Base-by-base conservation (phyloP, 2,797 vertebrate species). In the Hozukius guyotensis region DNA sequence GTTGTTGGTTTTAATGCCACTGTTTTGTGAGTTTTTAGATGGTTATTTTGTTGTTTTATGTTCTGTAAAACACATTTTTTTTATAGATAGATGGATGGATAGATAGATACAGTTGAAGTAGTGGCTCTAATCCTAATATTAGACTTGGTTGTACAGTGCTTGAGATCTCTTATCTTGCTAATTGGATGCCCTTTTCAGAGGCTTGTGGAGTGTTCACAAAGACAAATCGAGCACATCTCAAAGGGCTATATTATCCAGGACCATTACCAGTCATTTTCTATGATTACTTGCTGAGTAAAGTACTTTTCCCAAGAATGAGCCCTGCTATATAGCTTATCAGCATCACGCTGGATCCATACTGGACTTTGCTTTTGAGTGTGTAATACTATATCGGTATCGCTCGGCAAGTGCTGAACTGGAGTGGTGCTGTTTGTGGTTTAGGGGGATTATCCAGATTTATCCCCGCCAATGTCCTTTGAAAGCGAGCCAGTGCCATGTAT, bases 401-500 rank as follows among this genome's bases (percentile, higher is more conserved):
- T 65, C 3, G 7, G 29, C 7, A 9, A 81, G 72, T 70, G 66
- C 49, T 84, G 61, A 80, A 67, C 32, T 65, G 53, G 71, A 77
- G 73, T 64, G 65, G 25, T 63, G 69, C 67, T 81, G 75, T 80
- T 89, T 80, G 65, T 72, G 76, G 62, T 65, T 61, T 38, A 55
- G 76, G 25, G 27, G 74, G 82, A 91, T 89, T 80, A 82, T 86
- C 84, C 85, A 85, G 66, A 88, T 86, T 77, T 81, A 83, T 67
- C 60, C 64, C 75, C 72, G 80, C 73, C 83, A 80, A 27, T 32
- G 81, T 78, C 81, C 80, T 89, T 85, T 87, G 68, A 87, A 88
- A 87, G 31, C 57, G 52, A 68, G 77, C 76, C 85, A 87, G 66
- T 16, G 20, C 42, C 25, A 2, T 78, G 36, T 71, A 38, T 49